phyloP scores from a whole-genome alignment of 2,888 invertebrate species.

The Thereva unica region DNA sequence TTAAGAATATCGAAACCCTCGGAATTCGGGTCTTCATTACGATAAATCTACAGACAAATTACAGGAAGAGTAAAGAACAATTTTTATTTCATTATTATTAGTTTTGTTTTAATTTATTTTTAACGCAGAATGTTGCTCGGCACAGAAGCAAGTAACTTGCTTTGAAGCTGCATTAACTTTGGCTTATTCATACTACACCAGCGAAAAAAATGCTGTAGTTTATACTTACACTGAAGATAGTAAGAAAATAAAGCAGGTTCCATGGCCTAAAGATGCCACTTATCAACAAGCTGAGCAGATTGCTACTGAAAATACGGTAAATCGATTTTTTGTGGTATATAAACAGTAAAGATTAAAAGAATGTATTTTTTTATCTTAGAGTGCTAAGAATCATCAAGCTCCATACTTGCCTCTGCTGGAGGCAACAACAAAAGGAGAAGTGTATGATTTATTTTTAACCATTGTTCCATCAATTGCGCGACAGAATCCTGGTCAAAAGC shows the following conservation, averaged over 20 bases:
- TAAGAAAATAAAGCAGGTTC: slow-evolving; percentile 44
- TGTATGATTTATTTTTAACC: slow-evolving; percentile 53
- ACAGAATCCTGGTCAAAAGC: slow-evolving; percentile 49
- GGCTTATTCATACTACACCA: slow-evolving; percentile 52
- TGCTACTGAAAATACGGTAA: slow-evolving; percentile 40
- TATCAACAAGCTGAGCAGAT: slow-evolving; percentile 43
- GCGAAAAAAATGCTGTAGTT: slow-evolving; percentile 48
- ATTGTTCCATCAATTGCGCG: slow-evolving; percentile 53
- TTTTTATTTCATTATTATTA: background rate
- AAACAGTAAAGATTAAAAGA: slow-evolving; percentile 7
- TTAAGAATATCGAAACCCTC: slow-evolving; percentile 34
- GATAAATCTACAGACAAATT: slow-evolving; percentile 51
- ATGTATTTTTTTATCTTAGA: slow-evolving; percentile 40
- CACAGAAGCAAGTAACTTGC: slow-evolving; percentile 47
- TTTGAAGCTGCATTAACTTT: slow-evolving; percentile 52
- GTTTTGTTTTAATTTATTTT: slow-evolving; percentile 15
- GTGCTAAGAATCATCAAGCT: slow-evolving; percentile 47
- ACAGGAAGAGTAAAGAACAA: slow-evolving; percentile 49
- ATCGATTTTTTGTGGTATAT: slow-evolving; percentile 3
- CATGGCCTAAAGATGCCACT: slow-evolving; percentile 47
- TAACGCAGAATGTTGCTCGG: slow-evolving; percentile 45
- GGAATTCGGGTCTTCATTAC: slow-evolving; percentile 51
- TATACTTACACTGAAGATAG: slow-evolving; percentile 48
- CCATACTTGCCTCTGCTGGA: slow-evolving; percentile 47
- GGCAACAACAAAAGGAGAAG: slow-evolving; percentile 44